Conservation (phyloP, 2,888 invertebrate genomes). For the Drosophila prolongata region DNA sequence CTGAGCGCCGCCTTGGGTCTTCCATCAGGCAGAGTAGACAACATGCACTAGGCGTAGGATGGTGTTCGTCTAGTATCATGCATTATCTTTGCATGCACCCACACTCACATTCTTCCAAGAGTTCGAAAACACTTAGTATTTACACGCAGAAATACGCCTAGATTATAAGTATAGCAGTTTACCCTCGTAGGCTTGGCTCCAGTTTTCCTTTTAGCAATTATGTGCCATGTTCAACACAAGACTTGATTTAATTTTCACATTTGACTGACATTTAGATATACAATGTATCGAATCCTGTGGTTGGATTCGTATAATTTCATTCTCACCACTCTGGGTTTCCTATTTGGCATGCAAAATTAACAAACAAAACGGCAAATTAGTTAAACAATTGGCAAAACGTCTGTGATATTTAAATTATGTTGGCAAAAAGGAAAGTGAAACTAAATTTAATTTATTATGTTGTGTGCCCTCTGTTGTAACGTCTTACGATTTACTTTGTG, state of each 20-base stretch:
- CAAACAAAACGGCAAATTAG: conserved; percentile 59
- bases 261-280: conserved; percentile 68
- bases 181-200: conserved; percentile 72
- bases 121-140: conserved; percentile 30
- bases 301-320: conserved; percentile 18
- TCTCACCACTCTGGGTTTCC: conserved; percentile 25
- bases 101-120: conserved; percentile 19
- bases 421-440: conserved; percentile 51
- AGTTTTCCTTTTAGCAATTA: conserved; percentile 66
- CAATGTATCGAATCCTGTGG: conserved; percentile 31
- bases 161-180: conserved; percentile 49
- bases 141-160: conserved; percentile 47
- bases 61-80: background rate
- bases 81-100: background rate
- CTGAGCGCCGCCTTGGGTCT: conserved; percentile 62
- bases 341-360: conserved; percentile 69
- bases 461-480: conserved; percentile 52
- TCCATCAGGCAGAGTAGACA: conserved; percentile 64
- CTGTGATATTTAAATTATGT: conserved; percentile 80
- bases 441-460: conserved; percentile 60
- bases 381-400: conserved; percentile 79
- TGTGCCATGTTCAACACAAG: conserved; percentile 74
- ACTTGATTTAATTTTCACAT: conserved; percentile 71
- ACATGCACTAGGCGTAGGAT: conserved; percentile 57
- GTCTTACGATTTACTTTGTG: conserved; percentile 58